Evolutionary conservation across 2,888 invertebrate species (phyloP).

Genomic region (Microctonus aethiopoides): DNA sequence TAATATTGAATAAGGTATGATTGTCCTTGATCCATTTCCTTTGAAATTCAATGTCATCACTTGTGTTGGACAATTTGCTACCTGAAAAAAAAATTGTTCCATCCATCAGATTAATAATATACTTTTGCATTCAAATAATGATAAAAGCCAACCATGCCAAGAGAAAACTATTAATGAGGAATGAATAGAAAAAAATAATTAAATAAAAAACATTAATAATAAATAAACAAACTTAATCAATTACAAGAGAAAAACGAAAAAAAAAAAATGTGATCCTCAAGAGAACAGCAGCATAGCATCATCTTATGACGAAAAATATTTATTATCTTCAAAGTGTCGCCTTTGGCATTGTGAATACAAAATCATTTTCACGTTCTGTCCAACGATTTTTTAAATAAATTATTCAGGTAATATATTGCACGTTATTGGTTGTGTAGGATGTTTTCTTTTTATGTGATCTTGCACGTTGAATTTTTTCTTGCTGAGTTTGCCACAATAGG

Average conservation of each 20-base stretch:
- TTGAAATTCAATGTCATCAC: constrained; percentile 38
- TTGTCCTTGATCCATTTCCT: constrained; percentile 49
- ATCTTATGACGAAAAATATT: background rate
- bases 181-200: background rate
- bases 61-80: constrained; percentile 42
- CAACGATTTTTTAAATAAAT: background rate
- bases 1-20: constrained; percentile 51
- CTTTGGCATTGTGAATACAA: background rate
- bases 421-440: constrained; percentile 38
- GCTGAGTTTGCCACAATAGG: constrained; percentile 57
- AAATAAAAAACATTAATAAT: background rate
- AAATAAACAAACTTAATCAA: too few species aligned
- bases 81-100: constrained; percentile 50
- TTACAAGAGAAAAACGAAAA: background rate
- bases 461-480: constrained; percentile 56
- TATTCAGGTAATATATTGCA: constrained; percentile 5
- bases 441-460: constrained; percentile 54
- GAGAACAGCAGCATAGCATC: background rate
- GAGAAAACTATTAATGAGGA: constrained; percentile 3
- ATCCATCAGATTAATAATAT: constrained; percentile 38
- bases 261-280: background rate
- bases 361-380: background rate
- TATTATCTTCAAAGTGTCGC: background rate
- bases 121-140: constrained; percentile 13
- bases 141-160: constrained; percentile 1